phyloP scores from a whole-genome alignment of 2,113 vertebrate genomes.

The Channa maculata region DNA sequence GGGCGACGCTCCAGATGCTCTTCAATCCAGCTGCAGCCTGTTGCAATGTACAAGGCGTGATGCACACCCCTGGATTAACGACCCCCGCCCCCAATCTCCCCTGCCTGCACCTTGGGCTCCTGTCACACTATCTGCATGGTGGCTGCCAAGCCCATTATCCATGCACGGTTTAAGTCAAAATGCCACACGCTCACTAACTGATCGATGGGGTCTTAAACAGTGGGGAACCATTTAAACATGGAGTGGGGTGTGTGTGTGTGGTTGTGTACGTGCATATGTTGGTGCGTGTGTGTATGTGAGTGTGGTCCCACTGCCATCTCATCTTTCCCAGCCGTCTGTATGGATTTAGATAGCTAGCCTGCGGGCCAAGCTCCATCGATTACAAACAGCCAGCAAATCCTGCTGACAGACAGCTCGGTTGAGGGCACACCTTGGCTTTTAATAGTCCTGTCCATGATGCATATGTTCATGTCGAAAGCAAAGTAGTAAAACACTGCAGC shows the following conservation, averaged over 20 bases:
- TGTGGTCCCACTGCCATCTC: conserved; percentile 53
- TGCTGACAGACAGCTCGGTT: conserved; percentile 68
- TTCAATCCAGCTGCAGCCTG: conserved; percentile 72
- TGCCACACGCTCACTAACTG: conserved; percentile 65
- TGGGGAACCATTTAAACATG: conserved; percentile 57
- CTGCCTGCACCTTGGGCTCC: conserved; percentile 57
- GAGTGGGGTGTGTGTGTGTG: conserved; percentile 12
- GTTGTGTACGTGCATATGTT: conserved; percentile 25
- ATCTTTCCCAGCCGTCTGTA: conserved; percentile 62
- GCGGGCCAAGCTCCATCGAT: conserved; percentile 74
- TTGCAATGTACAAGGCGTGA: conserved; percentile 64
- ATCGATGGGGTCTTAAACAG: conserved; percentile 73
- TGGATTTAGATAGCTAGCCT: conserved; percentile 73
- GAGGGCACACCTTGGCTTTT: conserved; percentile 73
- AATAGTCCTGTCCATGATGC: conserved; percentile 51
- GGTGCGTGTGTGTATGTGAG: conserved; percentile 37
- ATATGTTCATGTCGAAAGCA: conserved; percentile 39
- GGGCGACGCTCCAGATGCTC: conserved; percentile 58
- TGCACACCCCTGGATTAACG: conserved; percentile 64
- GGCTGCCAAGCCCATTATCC: conserved; percentile 73
- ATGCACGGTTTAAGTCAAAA: conserved; percentile 75
- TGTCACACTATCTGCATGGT: conserved; percentile 54
- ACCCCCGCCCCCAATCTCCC: conserved; percentile 7
- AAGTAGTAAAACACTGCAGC: conserved; percentile 41
- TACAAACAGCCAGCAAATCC: conserved; percentile 76